Percentiles rank a stretch among this genome's conserved stretches.
Evolutionary conservation across 2,888 invertebrate species (phyloP).

Genomic region (Frankliniella intonsa): DNA sequence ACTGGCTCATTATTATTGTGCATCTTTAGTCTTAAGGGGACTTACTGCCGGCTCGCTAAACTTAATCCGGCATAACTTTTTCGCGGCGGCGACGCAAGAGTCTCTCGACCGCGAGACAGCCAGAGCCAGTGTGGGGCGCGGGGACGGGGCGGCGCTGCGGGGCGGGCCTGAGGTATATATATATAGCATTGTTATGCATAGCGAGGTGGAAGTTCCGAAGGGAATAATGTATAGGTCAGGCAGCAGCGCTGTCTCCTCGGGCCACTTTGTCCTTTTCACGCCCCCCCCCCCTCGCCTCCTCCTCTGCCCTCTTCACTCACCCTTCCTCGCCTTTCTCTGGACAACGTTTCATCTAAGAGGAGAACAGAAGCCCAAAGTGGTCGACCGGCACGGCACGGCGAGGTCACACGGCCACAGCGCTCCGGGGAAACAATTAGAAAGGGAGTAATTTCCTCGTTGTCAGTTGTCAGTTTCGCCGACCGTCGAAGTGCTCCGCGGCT

Average conservation of each 20-base stretch:
- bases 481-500: not conserved
- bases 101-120: not conserved
- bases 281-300: not conserved
- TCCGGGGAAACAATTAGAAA: not conserved
- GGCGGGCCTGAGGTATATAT: not conserved
- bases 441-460: not conserved
- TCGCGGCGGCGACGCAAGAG: not conserved
- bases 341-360: no score
- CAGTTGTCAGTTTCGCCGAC: not conserved
- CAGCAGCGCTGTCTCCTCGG: not conserved
- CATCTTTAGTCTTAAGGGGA: not conserved
- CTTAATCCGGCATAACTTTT: constrained; percentile 1
- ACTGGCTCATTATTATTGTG: constrained; percentile 3
- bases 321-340: not conserved
- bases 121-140: constrained; percentile 35
- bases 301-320: not conserved
- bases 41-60: constrained; percentile 19
- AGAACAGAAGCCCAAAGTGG: no score
- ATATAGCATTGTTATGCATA: constrained; percentile 21
- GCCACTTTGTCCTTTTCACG: constrained; percentile 19
- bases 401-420: no score
- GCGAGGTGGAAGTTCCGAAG: constrained; percentile 19
- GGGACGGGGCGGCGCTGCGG: constrained; percentile 29
- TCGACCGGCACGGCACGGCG: no score
- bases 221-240: constrained; percentile 17